Evolutionary conservation across 2,797 vertebrate genomes (phyloP).

Genomic region (Enteromius afrohamiltoni): DNA sequence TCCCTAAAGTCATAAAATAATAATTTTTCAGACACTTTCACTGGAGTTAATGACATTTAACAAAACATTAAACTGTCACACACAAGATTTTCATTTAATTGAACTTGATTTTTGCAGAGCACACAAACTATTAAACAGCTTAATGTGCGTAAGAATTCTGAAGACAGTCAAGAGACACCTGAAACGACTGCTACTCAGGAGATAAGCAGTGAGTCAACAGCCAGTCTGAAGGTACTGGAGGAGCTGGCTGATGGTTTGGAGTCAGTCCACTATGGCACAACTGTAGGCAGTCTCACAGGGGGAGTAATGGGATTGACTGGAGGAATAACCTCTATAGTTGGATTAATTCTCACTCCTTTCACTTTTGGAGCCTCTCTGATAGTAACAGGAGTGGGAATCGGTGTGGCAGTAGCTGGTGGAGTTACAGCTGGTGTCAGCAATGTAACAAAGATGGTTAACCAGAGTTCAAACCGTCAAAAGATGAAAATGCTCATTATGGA

Average conservation of each 20-base stretch:
- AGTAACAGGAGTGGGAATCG: conserved; percentile 72
- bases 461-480: conserved; percentile 70
- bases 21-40: neutral
- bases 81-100: neutral
- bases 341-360: conserved; percentile 72
- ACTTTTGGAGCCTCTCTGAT: conserved; percentile 75
- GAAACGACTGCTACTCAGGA: neutral
- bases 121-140: conserved; percentile 9
- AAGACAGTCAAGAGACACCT: neutral
- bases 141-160: neutral
- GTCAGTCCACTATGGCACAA: conserved; percentile 46
- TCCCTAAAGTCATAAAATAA: neutral
- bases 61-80: neutral
- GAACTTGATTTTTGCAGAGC: neutral
- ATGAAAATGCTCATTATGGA: conserved; percentile 68
- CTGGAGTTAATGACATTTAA: neutral
- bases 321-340: conserved; percentile 72
- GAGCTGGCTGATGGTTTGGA: conserved; percentile 48
- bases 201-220: too few species aligned
- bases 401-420: conserved; percentile 72
- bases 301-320: conserved; percentile 72
- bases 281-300: conserved; percentile 60
- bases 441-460: conserved; percentile 71
- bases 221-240: conserved; percentile 16
- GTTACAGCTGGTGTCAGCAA: conserved; percentile 72